A percentile compares a stretch with the other conserved stretches of the same genome.
phyloP scores from a whole-genome alignment of 1,140 invertebrate genomes.

The Leptinotarsa lineolata region DNA sequence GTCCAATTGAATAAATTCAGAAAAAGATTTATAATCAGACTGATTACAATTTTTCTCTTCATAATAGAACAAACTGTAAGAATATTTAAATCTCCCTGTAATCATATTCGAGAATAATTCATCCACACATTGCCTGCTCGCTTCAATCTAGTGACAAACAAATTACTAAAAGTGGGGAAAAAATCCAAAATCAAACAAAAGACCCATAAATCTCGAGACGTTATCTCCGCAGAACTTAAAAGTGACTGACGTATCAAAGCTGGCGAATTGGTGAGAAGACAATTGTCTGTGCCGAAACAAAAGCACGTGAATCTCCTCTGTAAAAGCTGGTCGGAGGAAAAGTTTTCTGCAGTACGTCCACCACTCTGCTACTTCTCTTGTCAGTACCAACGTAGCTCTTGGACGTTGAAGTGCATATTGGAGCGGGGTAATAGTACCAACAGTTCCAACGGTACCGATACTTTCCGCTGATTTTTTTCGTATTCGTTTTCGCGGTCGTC shows the following conservation, averaged over 20 bases:
- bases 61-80: too few species aligned
- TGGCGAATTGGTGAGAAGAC: slow-evolving; percentile 6
- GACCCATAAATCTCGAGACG: slow-evolving; percentile 13
- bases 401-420: slow-evolving; percentile 22
- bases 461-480: background rate
- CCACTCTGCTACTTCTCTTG: slow-evolving; percentile 25
- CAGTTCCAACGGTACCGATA: slow-evolving; percentile 18
- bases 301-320: slow-evolving; percentile 36
- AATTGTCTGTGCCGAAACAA: slow-evolving; percentile 9
- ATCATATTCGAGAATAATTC: too few species aligned
- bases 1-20: too few species aligned
- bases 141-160: too few species aligned
- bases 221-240: slow-evolving; percentile 13
- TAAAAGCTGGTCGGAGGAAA: slow-evolving; percentile 39
- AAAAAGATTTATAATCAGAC: too few species aligned
- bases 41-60: too few species aligned
- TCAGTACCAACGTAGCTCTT: slow-evolving; percentile 38
- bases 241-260: slow-evolving; percentile 12
- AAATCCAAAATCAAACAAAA: slow-evolving; percentile 17
- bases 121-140: too few species aligned
- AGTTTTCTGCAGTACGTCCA: slow-evolving; percentile 34
- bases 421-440: background rate
- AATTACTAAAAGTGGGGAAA: too few species aligned
- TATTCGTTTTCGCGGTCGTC: slow-evolving; percentile 5
- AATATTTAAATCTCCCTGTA: too few species aligned